Conservation (phyloP, 2,797 vertebrate genomes). For the Borostomias antarcticus region DNA sequence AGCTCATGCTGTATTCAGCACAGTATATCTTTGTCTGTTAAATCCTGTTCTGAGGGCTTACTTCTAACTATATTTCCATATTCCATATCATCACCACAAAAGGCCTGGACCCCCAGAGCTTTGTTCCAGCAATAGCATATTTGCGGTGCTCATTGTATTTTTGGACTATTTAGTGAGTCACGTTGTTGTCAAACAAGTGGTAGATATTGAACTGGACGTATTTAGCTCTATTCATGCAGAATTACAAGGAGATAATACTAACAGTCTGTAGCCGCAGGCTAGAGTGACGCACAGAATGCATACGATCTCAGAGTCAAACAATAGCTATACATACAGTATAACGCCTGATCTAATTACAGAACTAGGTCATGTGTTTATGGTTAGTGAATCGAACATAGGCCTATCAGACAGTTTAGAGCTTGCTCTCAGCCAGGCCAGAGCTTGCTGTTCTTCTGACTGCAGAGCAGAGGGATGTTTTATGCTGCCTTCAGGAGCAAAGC, state of each 20-base stretch:
- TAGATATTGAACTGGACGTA: slow-evolving; percentile 12
- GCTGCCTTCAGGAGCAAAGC: slow-evolving; percentile 49
- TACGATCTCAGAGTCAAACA: slow-evolving; percentile 39
- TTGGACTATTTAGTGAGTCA: slow-evolving; percentile 1
- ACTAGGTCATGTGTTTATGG: slow-evolving; percentile 53
- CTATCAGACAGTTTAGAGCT: slow-evolving; percentile 22
- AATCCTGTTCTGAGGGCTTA: neutral
- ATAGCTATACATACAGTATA: slow-evolving; percentile 46
- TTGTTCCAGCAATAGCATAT: neutral
- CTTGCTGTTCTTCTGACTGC: slow-evolving; percentile 62
- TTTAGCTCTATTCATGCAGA: neutral
- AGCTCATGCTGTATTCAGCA: too few relatives aligned
- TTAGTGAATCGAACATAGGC: slow-evolving; percentile 42
- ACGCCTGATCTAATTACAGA: slow-evolving; percentile 61
- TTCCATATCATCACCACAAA: neutral
- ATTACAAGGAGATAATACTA: slow-evolving; percentile 23
- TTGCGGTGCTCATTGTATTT: neutral
- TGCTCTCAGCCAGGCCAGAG: slow-evolving; percentile 58
- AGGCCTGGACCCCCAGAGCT: neutral
- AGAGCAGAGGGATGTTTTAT: slow-evolving; percentile 53
- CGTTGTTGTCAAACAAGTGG: slow-evolving; percentile 16
- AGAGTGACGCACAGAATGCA: slow-evolving; percentile 30
- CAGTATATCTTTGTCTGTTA: neutral
- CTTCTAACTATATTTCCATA: neutral
- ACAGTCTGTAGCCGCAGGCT: neutral